A percentile compares a stretch with the other conserved stretches of the same genome.
Evolutionary conservation across 2,113 vertebrate species (phyloP).

Genomic region (Carlito syrichta): DNA sequence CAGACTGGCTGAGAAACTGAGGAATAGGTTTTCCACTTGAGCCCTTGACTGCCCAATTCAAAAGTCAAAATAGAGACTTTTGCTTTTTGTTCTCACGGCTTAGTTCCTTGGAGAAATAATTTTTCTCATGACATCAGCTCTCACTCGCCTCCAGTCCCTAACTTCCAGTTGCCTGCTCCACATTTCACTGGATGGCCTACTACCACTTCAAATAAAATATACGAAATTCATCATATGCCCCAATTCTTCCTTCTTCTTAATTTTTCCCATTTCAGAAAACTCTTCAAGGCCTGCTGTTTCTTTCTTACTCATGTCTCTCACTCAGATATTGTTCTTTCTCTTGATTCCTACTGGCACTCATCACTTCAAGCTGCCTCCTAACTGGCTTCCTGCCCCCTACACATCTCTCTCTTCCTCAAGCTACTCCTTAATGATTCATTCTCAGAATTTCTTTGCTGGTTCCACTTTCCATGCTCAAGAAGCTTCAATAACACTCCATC

Average conservation of each 20-base stretch:
- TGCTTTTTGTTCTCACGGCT: background rate
- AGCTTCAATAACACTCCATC: background rate
- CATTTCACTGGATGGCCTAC: background rate
- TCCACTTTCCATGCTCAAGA: background rate
- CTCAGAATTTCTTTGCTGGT: background rate
- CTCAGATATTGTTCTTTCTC: background rate
- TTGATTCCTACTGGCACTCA: background rate
- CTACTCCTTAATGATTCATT: background rate
- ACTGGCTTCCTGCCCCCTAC: background rate
- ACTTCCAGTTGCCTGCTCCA: background rate
- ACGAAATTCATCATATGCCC: background rate
- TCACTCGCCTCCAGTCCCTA: background rate
- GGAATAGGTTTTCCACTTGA: background rate
- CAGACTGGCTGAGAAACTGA: background rate
- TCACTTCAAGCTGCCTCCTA: background rate
- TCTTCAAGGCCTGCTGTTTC: background rate
- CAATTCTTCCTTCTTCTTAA: background rate
- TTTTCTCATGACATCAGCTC: background rate
- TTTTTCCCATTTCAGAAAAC: constrained; percentile 9
- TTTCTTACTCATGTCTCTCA: background rate
- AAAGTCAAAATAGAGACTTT: background rate
- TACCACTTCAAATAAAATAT: background rate
- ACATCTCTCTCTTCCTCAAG: background rate
- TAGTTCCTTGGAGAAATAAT: background rate
- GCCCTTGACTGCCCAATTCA: background rate